Evolutionary conservation across 2,888 invertebrate genomes (phyloP).

Genomic region (Rhagium mordax): DNA sequence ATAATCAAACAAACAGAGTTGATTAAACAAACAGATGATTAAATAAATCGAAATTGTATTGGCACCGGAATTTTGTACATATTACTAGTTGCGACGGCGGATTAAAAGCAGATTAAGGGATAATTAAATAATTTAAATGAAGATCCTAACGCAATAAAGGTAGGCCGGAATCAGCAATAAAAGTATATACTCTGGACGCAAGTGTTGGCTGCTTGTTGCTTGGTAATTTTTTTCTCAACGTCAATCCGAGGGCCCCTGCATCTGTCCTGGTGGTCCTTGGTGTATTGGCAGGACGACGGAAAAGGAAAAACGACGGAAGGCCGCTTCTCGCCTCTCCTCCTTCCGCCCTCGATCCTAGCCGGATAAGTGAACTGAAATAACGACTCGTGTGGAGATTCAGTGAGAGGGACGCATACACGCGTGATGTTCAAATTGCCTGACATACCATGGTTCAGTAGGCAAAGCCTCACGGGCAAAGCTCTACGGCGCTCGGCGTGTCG

Average conservation of each 20-base stretch:
- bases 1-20: too few species aligned
- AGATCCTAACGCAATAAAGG: too few species aligned
- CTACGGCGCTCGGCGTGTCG: not conserved
- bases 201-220: too few species aligned
- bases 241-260: not conserved
- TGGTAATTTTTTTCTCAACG: too few species aligned
- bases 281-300: not conserved
- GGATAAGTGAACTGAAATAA: conserved; percentile 20
- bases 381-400: conserved; percentile 17
- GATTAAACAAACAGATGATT: too few species aligned
- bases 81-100: too few species aligned
- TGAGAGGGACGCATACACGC: conserved; percentile 4
- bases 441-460: conserved; percentile 3
- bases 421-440: conserved; percentile 20
- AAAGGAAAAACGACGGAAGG: conserved; percentile 1
- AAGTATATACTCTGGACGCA: too few species aligned
- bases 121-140: too few species aligned
- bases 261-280: not conserved
- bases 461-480: not conserved
- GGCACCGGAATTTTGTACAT: too few species aligned
- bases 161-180: too few species aligned
- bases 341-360: not conserved
- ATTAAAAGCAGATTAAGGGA: too few species aligned
- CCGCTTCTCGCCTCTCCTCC: not conserved
- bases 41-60: too few species aligned